Evolutionary conservation across 64 coral and sea anemone species (phyloP).

Genomic region (Porites australiensis): DNA sequence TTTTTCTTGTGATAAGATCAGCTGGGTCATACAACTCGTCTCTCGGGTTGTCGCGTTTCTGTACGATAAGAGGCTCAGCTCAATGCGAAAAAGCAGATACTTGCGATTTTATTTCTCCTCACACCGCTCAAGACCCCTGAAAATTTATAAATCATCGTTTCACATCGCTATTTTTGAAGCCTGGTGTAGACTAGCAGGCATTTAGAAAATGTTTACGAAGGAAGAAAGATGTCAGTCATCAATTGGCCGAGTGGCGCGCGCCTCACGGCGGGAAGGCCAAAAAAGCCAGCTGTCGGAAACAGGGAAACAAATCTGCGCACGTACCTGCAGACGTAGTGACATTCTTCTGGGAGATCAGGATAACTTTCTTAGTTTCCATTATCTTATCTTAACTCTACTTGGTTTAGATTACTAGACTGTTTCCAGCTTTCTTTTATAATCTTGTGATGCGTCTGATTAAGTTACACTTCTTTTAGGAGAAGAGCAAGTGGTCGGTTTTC

Average conservation of each 20-base stretch:
- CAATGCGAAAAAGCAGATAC: too few species aligned
- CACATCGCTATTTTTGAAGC: neutral
- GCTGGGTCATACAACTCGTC: neutral
- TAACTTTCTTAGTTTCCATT: neutral
- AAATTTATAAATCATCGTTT: constrained; percentile 7
- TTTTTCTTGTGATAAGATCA: constrained; percentile 36
- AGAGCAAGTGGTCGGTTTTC: neutral
- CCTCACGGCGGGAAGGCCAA: neutral
- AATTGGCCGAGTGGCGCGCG: constrained; percentile 1
- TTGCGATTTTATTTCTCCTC: neutral
- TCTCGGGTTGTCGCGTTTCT: too few species aligned
- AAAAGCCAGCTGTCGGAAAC: neutral
- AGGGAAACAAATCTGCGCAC: neutral
- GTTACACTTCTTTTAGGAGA: too few species aligned
- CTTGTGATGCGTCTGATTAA: neutral
- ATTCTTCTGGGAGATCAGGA: constrained; percentile 11
- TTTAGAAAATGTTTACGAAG: neutral
- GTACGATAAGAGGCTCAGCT: neutral
- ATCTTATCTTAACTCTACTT: neutral
- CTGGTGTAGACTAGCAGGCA: neutral
- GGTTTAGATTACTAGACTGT: neutral
- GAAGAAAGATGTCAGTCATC: constrained; percentile 10
- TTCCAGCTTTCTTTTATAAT: neutral
- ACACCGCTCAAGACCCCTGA: neutral
- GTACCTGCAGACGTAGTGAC: neutral